Evolutionary conservation across 1,140 invertebrate genomes (phyloP), one percentile per base, ranked within the genome.

Genomic region (Bombus affinis): DNA sequence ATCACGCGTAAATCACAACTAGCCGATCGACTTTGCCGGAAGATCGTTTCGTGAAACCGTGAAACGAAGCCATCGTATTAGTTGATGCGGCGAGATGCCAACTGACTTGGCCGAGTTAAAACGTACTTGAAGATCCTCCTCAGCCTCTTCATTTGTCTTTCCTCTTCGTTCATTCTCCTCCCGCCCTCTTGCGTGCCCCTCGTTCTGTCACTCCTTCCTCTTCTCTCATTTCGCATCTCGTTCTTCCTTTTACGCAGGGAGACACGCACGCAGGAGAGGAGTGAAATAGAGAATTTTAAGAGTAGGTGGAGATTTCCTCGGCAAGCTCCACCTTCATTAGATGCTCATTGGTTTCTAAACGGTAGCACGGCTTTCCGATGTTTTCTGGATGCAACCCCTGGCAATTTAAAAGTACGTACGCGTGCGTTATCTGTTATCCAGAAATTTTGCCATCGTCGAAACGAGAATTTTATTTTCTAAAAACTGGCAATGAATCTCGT

Each of bases 231-330:
- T 78, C 57, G 59, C 71, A 57, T 83, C 86, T 66, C 79, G 70
- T 32, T 86, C 78, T 85, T 81, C 85, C 80, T 88, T 72, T 77
- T 42, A n/a, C 76, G 57, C 47, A 66, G 53, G 25, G 76, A 76
- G 73, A 91, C 81, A 86, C 89, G 57, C 81, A 86, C n/a, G 37
- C 78, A 71, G 47, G 47, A 83, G 71, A 83, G 71, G 74, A 88
- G 92, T 92, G 92, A 94, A 95, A 94, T 94, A 95, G 94, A 94
- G 90, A 92, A 90, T 92, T 94, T 94, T 93, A 92, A 93, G 92
- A 95, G 95, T 95, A 94, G 95, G 94, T 95, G 95, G 95, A 95
- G 94, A 94, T 95, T 93, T 94, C 87, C 86, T 85, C 47, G 71
- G 42, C 88, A 90, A 87, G 93, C 94, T 94, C 94, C 94, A 95